Evolutionary conservation across 2,888 invertebrate species (phyloP), one percentile per base, ranked within the genome.

Genomic region (Ophion ventricosus): DNA sequence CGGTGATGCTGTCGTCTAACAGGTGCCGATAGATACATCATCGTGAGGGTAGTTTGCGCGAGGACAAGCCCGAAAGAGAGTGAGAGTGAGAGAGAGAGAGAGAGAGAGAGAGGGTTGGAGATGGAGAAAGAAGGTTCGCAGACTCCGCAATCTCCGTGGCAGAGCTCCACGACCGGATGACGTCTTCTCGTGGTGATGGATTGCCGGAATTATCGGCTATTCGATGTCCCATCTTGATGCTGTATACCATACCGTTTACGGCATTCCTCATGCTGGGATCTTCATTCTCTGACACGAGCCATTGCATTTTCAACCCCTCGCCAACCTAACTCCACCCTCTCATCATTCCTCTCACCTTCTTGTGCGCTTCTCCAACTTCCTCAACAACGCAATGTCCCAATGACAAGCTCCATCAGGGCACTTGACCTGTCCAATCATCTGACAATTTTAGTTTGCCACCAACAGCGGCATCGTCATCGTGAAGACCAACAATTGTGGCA

Each of bases 1-100:
- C 57, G 87, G 78, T 88, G 88, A 88, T 85, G 88, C 88, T 88
- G 89, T 90, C 90, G 89, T 89, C 90, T 91, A 90, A 90, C 90
- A 90, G 91, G 89, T 90, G 90, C 90, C 88, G 88, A 91, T 91
- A 86, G 89, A 91, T 91, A 89, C 89, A 91, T 91, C 90, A 91
- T 90, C 88, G 86, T 86, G 87, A 88, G 88, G 88, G 88, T 90
- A 88, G 89, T 89, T 89, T 88, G 88, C 88, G 86, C 85, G 79
- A 87, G 83, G 79, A 54, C 25, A n/a, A 23, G 25, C n/a, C 56
- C 25, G 43, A 20, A 43, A 25, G 66, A 57, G 35, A 5, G 57
- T 40, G 66, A 43, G 35, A 76, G 40, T 43, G n/a, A 20, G 40
- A 26, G 49, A 20, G 57, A 17, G 43, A n/a, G 35, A 26, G 26